These are phyloP conservation scores for Frieseomelitta varia DNA, from an alignment of 1,140 invertebrate species.

Conservation along the genomic window DNA sequence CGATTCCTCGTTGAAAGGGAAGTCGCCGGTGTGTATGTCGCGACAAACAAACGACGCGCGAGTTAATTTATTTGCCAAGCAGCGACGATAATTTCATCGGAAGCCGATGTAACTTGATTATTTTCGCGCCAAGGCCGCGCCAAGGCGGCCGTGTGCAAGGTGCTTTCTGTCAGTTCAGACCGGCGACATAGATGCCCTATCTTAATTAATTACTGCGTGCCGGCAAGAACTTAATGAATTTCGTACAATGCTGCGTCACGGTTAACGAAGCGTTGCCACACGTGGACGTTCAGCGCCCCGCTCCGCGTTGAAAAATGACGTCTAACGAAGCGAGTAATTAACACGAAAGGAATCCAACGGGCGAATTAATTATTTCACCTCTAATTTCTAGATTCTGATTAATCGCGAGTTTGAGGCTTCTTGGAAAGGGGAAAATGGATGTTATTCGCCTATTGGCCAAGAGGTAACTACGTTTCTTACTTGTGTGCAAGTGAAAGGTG, in stretches of 20 bases:
- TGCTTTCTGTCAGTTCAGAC: constrained; percentile 31
- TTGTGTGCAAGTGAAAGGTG: no score
- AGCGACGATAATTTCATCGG: constrained; percentile 26
- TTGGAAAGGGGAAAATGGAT: no score
- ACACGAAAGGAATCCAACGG: not conserved
- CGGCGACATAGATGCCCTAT: constrained; percentile 14
- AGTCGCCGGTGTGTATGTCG: not conserved
- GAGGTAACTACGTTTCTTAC: no score
- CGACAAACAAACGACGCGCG: not conserved
- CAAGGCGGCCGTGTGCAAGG: not conserved
- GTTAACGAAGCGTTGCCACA: constrained; percentile 21
- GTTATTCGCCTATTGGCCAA: no score
- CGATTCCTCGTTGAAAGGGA: not conserved
- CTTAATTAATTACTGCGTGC: constrained; percentile 52
- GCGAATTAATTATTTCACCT: not conserved
- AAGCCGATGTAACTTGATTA: constrained; percentile 38
- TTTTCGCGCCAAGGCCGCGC: constrained; percentile 1
- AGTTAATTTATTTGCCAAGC: constrained; percentile 16
- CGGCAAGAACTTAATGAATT: constrained; percentile 45
- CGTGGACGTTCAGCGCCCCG: not conserved
- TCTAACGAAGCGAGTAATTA: constrained; percentile 41
- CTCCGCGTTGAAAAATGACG: constrained; percentile 10
- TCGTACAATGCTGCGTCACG: constrained; percentile 31
- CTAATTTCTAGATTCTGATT: not conserved
- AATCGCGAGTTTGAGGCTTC: no score